These are phyloP conservation scores for Drosophila repletoides DNA, from an alignment of 1,140 invertebrate genomes.

Conservation along the genomic window DNA sequence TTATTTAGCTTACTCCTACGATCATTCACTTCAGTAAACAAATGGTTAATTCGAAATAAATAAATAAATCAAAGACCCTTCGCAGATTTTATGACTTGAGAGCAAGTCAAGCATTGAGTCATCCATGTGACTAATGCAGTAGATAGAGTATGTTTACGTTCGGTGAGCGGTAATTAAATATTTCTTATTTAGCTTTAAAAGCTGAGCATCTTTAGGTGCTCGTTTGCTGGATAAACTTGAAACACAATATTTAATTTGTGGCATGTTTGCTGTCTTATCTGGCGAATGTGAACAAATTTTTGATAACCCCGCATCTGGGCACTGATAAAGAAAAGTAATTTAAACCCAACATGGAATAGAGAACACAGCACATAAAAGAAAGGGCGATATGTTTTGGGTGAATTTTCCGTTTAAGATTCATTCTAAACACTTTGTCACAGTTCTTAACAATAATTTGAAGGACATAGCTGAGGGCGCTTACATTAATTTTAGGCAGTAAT, in stretches of 20 bases:
- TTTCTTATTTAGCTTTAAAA: background rate
- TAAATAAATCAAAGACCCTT: too few relatives aligned
- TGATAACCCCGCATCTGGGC: conserved; percentile 50
- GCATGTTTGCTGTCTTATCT: conserved; percentile 44
- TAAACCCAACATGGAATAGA: background rate
- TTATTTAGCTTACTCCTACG: too few relatives aligned
- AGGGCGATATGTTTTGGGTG: too few relatives aligned
- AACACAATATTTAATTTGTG: conserved; percentile 48
- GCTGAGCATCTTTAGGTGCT: background rate
- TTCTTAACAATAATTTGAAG: background rate
- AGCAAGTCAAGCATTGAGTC: too few relatives aligned
- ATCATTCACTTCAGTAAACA: too few relatives aligned
- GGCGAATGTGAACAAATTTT: conserved; percentile 2
- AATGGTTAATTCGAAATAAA: too few relatives aligned
- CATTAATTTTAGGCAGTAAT: conserved; percentile 5
- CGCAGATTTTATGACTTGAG: too few relatives aligned
- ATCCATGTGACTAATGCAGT: too few relatives aligned
- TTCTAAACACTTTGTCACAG: background rate
- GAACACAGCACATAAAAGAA: background rate
- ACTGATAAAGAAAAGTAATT: conserved; percentile 29
- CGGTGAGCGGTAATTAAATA: background rate
- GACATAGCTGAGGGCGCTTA: conserved; percentile 8
- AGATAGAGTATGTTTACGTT: too few relatives aligned
- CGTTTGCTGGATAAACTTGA: conserved; percentile 12
- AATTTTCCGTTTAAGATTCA: too few relatives aligned